Evolutionary conservation across 2,888 invertebrate genomes (phyloP), one percentile per base, ranked within the genome.

Genomic region (Drosophila tanythrix): DNA sequence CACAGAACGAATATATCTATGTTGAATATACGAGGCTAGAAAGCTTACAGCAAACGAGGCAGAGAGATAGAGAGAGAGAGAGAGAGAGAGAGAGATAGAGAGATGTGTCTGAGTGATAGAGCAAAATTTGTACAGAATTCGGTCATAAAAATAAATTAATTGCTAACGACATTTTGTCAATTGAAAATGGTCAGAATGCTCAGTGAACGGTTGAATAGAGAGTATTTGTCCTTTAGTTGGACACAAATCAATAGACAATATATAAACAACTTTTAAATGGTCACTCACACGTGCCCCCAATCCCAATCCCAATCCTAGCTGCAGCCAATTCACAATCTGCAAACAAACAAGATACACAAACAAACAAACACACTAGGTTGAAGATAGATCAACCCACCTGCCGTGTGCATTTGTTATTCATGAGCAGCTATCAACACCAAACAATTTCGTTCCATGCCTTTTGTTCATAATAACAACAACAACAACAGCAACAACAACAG

Each of bases 351-450:
- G 35, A 57, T 25, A 62, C 56, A 55, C 36, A 55, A 36, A 27
- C 36, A 53, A 35, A 36, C 27, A 15, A 35, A 21, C 38, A 31
- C 29, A 58, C 50, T n/a, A 40, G 27, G 40, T 46, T 5, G 27
- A 35, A 43, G 52, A 62, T 50, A 55, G 51, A 48, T 43, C 57
- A 63, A 79, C 65, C 66, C 73, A 83, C 86, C 83, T 80, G 83
- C 66, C 81, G 81, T 84, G 81, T 79, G 85, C 88, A 85, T 88
- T 85, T 85, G 85, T 85, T 85, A 85, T 85, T 85, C 85, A 88
- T 85, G 85, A 86, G 86, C 77, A 70, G 84, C 85, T 88, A 88
- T 85, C 85, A 85, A 85, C 88, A 88, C 83, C 88, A 88, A 88
- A 85, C 85, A 88, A 88, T 85, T 83, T 85, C 43, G 61, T 52